A percentile compares a stretch with the other conserved stretches of the same genome.
phyloP scores from a whole-genome alignment of 1,140 invertebrate species.

The Hetaerina americana region DNA sequence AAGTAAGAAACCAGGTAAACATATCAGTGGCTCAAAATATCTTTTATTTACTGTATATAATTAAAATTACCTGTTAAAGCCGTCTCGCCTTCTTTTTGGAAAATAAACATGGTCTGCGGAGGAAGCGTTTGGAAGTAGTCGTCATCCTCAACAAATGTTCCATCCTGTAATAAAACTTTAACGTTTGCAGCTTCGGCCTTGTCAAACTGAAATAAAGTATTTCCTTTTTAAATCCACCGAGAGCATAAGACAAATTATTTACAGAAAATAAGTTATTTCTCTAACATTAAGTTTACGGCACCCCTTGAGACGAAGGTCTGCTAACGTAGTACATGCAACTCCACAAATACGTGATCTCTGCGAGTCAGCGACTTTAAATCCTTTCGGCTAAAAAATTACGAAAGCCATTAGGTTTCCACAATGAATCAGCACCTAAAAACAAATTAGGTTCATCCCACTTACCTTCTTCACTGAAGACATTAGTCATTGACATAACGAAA shows the following conservation, averaged over 20 bases:
- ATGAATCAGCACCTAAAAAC: not conserved
- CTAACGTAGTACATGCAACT: conserved; percentile 45
- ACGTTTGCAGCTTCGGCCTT: conserved; percentile 29
- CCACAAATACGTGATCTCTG: conserved; percentile 48
- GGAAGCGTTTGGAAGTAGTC: conserved; percentile 58
- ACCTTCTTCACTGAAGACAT: not conserved
- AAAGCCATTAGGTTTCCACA: not conserved
- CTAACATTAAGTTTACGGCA: conserved; percentile 52
- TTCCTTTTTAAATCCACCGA: not conserved
- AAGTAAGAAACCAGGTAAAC: too few relatives aligned
- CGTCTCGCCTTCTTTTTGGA: conserved; percentile 43
- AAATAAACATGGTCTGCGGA: conserved; percentile 54
- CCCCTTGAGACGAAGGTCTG: conserved; percentile 47
- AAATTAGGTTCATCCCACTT: not conserved
- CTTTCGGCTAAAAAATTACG: conserved; percentile 27
- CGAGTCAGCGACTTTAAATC: conserved; percentile 56
- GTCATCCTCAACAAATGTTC: conserved; percentile 55
- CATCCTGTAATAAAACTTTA: conserved; percentile 40
- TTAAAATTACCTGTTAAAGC: conserved; percentile 45
- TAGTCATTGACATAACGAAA: too few relatives aligned
- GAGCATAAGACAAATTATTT: not conserved
- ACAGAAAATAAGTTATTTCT: conserved; percentile 19
- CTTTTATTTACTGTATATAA: not conserved
- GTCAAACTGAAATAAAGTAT: not conserved
- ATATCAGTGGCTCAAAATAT: not conserved